These are phyloP conservation scores for Drosophila carrolli DNA, from an alignment of 1,140 invertebrate species.

Conservation along the genomic window DNA sequence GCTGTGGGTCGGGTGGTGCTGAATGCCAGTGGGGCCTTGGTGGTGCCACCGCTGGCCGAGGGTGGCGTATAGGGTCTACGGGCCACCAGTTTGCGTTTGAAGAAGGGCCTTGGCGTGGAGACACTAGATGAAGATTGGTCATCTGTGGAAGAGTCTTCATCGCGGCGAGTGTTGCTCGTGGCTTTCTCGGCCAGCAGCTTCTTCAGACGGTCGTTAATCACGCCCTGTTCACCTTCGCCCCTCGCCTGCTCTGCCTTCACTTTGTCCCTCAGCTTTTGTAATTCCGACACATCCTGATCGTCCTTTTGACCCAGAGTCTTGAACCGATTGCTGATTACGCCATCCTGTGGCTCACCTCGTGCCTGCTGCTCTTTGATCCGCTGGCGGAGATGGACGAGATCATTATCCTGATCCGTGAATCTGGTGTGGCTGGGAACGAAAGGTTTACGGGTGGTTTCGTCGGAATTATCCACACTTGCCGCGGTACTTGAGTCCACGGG, in stretches of 20 bases:
- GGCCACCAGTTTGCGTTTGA: slow-evolving; percentile 72
- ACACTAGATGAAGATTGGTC: background rate
- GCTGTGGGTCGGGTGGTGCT: slow-evolving; percentile 52
- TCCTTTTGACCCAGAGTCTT: slow-evolving; percentile 15
- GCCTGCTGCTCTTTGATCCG: slow-evolving; percentile 60
- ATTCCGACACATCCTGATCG: slow-evolving; percentile 39
- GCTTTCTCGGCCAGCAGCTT: slow-evolving; percentile 54
- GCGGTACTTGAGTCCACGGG: slow-evolving; percentile 27
- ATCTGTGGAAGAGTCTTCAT: background rate
- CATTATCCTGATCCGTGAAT: slow-evolving; percentile 28
- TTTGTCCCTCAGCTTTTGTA: slow-evolving; percentile 67
- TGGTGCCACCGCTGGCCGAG: slow-evolving; percentile 21
- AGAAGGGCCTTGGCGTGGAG: slow-evolving; percentile 54
- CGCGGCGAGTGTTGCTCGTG: background rate
- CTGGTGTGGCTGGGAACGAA: slow-evolving; percentile 52
- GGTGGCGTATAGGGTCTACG: slow-evolving; percentile 56
- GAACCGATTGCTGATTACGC: slow-evolving; percentile 43
- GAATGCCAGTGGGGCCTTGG: slow-evolving; percentile 31
- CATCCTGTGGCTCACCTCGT: slow-evolving; percentile 34
- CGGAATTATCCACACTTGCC: slow-evolving; percentile 12
- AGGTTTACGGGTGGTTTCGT: slow-evolving; percentile 55
- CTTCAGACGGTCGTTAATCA: slow-evolving; percentile 64
- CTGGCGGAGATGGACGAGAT: slow-evolving; percentile 53
- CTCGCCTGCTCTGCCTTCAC: slow-evolving; percentile 64
- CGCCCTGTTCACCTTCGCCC: slow-evolving; percentile 57